Base-by-base conservation (phyloP, 1,140 invertebrate genomes). In the Drosophila mojavensis region DNA sequence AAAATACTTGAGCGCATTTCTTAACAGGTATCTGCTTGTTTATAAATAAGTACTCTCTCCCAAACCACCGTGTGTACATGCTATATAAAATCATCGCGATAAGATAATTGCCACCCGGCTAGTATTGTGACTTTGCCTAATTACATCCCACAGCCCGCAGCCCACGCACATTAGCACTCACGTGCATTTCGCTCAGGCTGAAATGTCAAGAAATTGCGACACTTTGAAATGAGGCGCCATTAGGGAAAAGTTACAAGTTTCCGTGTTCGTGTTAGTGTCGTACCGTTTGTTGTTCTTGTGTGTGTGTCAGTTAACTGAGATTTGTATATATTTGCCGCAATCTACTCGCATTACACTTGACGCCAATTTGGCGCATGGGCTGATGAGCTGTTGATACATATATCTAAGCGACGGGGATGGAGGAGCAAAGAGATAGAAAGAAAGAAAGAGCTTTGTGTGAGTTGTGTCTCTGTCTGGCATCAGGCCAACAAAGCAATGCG, bases 321-420 rank as follows among this genome's bases (percentile, higher is more conserved):
- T 81, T 77, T 79, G 77, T 67, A 69, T 59, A 78, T 74, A 58
- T 63, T 61, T 61, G 50, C 26, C 28, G 41, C 54, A 39, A 56
- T 69, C 30, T 58, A 48, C 70, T 75, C 65, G 41, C 69, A 59
- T 75, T 77, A 60, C 78, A 70, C 17, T 75, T 43, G 65, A 63
- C 54, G 79, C 74, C 69, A 78, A 59, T 78, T 59, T 65, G 72
- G 43, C 68, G 62, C 69, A 63, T 59, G 39, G 51, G 51, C 39
- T 15, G 17, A 39, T 47, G 13, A 26, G 43, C 33, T 20, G 39
- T 33, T 24, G 15, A 39, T 68, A 1, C n/a, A n/a, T n/a, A 30
- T 51, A 15, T 51, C 9, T 24, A 7, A 24, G n/a, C 10, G 7
- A 26, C 11, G 50, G 50, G 28, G n/a, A 5, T 13, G 11, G 50